Evolutionary conservation across 2,113 vertebrate species (phyloP).

Genomic region (Periophthalmus modestus): DNA sequence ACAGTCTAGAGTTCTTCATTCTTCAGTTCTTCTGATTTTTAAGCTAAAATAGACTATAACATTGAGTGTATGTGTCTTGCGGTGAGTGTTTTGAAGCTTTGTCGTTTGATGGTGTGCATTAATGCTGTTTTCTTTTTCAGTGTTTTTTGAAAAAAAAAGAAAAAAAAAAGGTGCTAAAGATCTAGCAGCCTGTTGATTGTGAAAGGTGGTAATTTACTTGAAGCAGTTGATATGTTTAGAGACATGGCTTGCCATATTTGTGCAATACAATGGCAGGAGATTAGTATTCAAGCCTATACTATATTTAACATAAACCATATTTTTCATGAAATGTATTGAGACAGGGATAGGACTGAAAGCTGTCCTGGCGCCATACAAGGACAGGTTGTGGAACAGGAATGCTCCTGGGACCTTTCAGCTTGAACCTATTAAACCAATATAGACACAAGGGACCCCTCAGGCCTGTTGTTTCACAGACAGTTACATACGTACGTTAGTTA

Average conservation of each 20-base stretch:
- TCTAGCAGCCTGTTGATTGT: constrained; percentile 74
- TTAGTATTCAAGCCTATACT: background rate
- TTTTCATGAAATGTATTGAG: constrained; percentile 21
- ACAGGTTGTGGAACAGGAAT: constrained; percentile 24
- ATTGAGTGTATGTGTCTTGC: constrained; percentile 5
- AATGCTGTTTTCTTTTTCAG: constrained; percentile 70
- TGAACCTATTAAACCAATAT: constrained; percentile 35
- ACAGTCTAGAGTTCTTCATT: background rate
- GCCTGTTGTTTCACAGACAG: constrained; percentile 29
- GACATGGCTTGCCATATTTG: constrained; percentile 30
- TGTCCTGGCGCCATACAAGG: constrained; percentile 46
- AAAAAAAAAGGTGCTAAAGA: constrained; percentile 54
- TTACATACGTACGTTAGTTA: constrained; percentile 4
- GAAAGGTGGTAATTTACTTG: constrained; percentile 64
- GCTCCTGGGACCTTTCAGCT: constrained; percentile 13
- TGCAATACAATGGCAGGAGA: background rate
- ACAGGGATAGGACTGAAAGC: constrained; percentile 11
- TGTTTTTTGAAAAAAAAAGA: constrained; percentile 61
- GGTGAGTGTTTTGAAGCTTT: background rate
- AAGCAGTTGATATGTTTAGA: constrained; percentile 20
- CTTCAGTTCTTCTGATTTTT: constrained; percentile 5
- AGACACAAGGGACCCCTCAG: constrained; percentile 25
- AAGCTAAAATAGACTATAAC: background rate
- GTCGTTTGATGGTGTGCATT: constrained; percentile 55
- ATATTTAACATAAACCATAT: background rate